Evolutionary conservation across 1,140 invertebrate species (phyloP).

Genomic region (Carcinoscorpius rotundicauda): DNA sequence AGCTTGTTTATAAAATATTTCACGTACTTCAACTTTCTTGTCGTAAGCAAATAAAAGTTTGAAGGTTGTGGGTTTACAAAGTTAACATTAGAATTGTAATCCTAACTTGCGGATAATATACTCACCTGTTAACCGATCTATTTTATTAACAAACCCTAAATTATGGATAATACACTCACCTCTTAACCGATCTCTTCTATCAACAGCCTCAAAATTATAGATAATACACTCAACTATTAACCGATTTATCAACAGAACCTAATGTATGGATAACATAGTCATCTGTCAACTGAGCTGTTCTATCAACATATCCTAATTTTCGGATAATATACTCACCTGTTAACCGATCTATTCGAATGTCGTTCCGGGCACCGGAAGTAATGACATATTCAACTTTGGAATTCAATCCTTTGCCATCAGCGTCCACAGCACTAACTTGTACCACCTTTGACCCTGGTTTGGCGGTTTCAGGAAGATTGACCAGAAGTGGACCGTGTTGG

Average conservation of each 20-base stretch:
- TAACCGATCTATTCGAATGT: slow-evolving; percentile 25
- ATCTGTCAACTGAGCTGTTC: no score
- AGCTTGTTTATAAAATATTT: no score
- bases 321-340: slow-evolving; percentile 36
- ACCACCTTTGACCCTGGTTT: slow-evolving; percentile 37
- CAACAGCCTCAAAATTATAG: no score
- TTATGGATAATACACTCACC: slow-evolving; percentile 38
- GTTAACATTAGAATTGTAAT: no score
- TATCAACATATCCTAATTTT: no score
- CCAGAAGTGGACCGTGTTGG: slow-evolving; percentile 29
- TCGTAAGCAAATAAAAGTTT: no score
- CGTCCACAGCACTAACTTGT: slow-evolving; percentile 35
- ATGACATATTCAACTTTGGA: slow-evolving; percentile 32
- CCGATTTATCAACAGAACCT: no score
- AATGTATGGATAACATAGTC: no score
- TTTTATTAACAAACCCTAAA: no score
- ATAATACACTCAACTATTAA: slow-evolving; percentile 38
- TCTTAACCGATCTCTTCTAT: slow-evolving; percentile 21
- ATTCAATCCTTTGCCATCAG: slow-evolving; percentile 33
- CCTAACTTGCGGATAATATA: background rate
- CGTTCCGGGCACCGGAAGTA: slow-evolving; percentile 19
- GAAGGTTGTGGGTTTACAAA: no score
- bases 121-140: slow-evolving; percentile 37
- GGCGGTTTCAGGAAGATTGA: slow-evolving; percentile 35
- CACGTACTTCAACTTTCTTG: no score